Evolutionary conservation across 2,888 invertebrate species (phyloP).

Genomic region (Campopleginae sp.): DNA sequence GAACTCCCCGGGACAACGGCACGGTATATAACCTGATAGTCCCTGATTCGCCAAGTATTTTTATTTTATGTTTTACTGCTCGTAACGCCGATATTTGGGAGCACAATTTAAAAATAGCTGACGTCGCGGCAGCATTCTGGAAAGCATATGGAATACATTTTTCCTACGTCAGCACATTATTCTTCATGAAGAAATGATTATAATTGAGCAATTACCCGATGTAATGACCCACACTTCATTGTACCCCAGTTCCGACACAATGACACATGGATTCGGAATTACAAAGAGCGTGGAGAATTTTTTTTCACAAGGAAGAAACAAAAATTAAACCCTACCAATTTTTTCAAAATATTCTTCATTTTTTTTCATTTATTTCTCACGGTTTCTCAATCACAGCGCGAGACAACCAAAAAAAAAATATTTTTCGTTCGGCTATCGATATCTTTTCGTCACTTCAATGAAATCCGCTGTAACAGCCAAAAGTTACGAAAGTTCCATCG

Average conservation of each 20-base stretch:
- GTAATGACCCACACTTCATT: constrained; percentile 4
- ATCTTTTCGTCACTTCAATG: background rate
- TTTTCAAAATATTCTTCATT: background rate
- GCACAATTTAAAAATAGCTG: constrained; percentile 8
- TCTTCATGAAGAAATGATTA: constrained; percentile 27
- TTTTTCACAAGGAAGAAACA: background rate
- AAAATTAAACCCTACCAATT: background rate
- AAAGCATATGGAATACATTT: constrained; percentile 2
- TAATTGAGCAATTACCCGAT: constrained; percentile 18
- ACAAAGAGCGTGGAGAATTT: background rate
- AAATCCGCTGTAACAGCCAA: background rate
- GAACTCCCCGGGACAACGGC: background rate
- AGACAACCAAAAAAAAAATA: too few species aligned
- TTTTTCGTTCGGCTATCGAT: background rate
- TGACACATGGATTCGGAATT: background rate
- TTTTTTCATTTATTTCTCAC: background rate
- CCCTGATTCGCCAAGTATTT: background rate
- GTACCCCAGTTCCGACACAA: constrained; percentile 2
- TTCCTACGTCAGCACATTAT: constrained; percentile 25
- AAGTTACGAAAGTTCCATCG: constrained; percentile 1
- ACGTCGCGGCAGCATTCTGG: background rate
- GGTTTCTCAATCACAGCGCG: background rate
- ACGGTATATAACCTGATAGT: background rate
- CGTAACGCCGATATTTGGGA: background rate
- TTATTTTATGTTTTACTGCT: background rate